Evolutionary conservation across 2,113 vertebrate genomes (phyloP), one percentile per base, ranked within the genome.

Genomic region (Clarias magur): DNA sequence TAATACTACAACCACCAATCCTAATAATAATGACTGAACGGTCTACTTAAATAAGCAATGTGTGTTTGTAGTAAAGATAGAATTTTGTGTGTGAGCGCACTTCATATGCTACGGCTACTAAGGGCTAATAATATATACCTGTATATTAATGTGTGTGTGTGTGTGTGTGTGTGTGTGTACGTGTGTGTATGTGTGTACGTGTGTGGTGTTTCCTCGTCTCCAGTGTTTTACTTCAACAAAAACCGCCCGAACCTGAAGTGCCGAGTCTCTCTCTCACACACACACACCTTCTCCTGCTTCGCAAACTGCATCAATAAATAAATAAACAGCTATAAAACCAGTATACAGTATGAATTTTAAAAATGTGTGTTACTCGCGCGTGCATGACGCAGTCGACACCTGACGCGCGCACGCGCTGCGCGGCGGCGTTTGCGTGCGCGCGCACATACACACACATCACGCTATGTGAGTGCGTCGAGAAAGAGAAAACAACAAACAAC

Each of bases 161-260:
- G 42, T 10, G 10, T 42, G 2, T 3, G 3, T 8, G 34, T 34
- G 63, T n/a, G 63, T 67, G 63, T 34, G 67, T 42, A 3, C 4
- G 42, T 73, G 38, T 21, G 42, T 4, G 4, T 42, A 0, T 4
- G 3, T 9, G 19, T 34, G n/a, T 27, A n/a, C 27, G 63, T 34
- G 67, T 48, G 8, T 0, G 19, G 34, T 21, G 23, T 53, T 53
- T 76, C 73, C 12, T n/a, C 23, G 8, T 11, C 34, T 1, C 8
- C 0, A 21, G 21, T 23, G 30, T 59, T 59, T 97, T 81, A 92
- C 87, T 86, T 95, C 94, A 93, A 96, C 93, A 88, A 90, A 87
- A 95, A 94, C 95, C 90, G 80, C 91, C 90, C 92, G 86, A 93
- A 95, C 95, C 91, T 91, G 94, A 93, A 91, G 84, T 59, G 8